phyloP scores from a whole-genome alignment of 2,113 vertebrate species.

The Scomber scombrus region DNA sequence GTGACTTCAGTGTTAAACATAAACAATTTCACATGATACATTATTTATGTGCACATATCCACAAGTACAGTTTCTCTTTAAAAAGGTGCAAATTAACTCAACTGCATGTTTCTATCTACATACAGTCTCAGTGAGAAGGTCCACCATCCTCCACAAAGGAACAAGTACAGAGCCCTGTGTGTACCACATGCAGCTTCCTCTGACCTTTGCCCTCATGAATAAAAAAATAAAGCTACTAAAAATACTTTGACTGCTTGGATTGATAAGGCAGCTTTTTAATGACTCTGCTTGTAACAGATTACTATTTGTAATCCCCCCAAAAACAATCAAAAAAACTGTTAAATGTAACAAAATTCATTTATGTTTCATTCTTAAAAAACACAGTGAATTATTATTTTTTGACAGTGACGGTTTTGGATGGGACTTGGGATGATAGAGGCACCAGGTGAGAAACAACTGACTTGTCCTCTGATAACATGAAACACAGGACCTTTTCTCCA shows the following conservation, averaged over 20 bases:
- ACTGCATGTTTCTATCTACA: not conserved
- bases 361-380: too few relatives aligned
- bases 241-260: too few relatives aligned
- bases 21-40: not conserved
- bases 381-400: too few relatives aligned
- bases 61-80: not conserved
- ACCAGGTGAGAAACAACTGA: too few relatives aligned
- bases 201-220: slow-evolving; percentile 5
- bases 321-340: not conserved
- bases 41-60: not conserved
- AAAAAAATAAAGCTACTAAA: too few relatives aligned
- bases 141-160: not conserved
- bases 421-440: too few relatives aligned
- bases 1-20: not conserved
- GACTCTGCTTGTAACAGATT: not conserved
- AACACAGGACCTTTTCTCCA: too few relatives aligned
- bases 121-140: not conserved
- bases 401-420: too few relatives aligned
- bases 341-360: too few relatives aligned
- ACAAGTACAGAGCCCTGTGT: not conserved
- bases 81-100: not conserved
- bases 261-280: not conserved
- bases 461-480: too few relatives aligned
- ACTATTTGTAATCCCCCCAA: not conserved
- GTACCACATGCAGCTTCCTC: not conserved